Evolutionary conservation across 2,113 vertebrate genomes (phyloP).

Genomic region (Aramus guarauna): DNA sequence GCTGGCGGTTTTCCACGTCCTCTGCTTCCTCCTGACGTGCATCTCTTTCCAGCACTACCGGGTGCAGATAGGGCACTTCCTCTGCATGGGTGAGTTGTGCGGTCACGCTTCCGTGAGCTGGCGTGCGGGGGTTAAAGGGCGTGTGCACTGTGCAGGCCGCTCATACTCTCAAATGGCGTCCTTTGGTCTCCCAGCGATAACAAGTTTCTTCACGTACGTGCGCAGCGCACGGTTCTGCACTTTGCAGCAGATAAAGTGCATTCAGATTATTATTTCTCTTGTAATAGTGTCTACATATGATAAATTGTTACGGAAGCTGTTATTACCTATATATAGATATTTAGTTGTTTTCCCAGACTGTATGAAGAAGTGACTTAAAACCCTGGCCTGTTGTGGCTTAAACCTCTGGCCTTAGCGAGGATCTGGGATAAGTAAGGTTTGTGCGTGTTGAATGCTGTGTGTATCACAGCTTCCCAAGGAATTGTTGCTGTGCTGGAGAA

Average conservation of each 20-base stretch:
- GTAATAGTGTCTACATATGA: fast-evolving
- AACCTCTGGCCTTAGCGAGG: neutral
- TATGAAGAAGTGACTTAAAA: neutral
- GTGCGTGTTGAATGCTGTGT: fast-evolving
- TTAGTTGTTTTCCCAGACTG: neutral
- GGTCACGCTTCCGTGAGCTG: fast-evolving
- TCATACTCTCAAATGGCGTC: fast-evolving
- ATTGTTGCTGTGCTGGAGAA: neutral
- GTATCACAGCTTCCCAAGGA: neutral
- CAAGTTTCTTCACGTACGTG: neutral
- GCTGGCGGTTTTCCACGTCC: slow-evolving; percentile 80
- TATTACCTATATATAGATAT: fast-evolving
- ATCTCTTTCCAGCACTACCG: slow-evolving; percentile 80
- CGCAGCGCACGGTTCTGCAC: fast-evolving
- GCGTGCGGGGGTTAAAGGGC: fast-evolving
- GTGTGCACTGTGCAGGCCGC: too few relatives aligned
- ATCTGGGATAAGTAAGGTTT: neutral
- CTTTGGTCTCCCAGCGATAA: too few relatives aligned
- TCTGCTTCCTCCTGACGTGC: slow-evolving; percentile 83
- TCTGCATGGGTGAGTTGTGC: slow-evolving; percentile 83
- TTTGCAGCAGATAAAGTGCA: neutral
- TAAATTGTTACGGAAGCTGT: neutral
- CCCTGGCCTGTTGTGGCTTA: neutral
- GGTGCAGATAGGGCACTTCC: slow-evolving; percentile 87
- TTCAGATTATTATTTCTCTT: fast-evolving